Base-by-base conservation (phyloP, 2,888 invertebrate genomes). In the Acrobasis consociella region DNA sequence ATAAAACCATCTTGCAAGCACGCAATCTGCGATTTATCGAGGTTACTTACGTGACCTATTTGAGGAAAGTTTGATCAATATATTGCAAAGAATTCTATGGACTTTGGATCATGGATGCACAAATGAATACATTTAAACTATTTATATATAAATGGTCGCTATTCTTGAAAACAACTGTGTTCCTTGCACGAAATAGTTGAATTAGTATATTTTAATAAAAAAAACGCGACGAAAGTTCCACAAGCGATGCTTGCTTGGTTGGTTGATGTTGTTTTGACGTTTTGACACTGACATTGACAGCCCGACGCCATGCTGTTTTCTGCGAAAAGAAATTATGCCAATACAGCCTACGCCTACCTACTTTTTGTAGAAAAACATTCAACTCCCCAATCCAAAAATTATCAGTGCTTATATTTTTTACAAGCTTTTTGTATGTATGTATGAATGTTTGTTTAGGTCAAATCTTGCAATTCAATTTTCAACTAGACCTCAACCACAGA, bases 1-100 rank as follows among this genome's bases (percentile, higher is more conserved):
- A 50, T 50, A 42, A 38, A 51, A 60, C 49, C 62, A 58, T 31
- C 38, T 52, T 53, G 58, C 53, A 64, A 64, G 61, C 37, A n/a
- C 39, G 39, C 50, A 56, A 53, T 49, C 17, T 39, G 13, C 37
- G 17, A 15, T 51, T 17, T 64, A 61, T 11, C 38, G 53, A 62
- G 61, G 64, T 62, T 64, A 64, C 64, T 64, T 64, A 64, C 64
- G 58, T 62, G 64, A 64, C 53, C 58, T 64, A 59, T 49, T 53
- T 56, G 56, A 13, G 15, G 55, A 17, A 22, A 46, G 55, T 55
- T 63, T 51, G 49, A 53, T 56, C 56, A 62, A 62, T 58, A 62
- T 50, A 62, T 22, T 37, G n/a, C 49, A 31, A 37, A 31, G 31
- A 31, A 3, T 22, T 22, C 22, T 22, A 22, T 49, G 42, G 42